Evolutionary conservation across 2,113 vertebrate genomes (phyloP), one percentile per base, ranked within the genome.

Genomic region (Holacanthus passer): DNA sequence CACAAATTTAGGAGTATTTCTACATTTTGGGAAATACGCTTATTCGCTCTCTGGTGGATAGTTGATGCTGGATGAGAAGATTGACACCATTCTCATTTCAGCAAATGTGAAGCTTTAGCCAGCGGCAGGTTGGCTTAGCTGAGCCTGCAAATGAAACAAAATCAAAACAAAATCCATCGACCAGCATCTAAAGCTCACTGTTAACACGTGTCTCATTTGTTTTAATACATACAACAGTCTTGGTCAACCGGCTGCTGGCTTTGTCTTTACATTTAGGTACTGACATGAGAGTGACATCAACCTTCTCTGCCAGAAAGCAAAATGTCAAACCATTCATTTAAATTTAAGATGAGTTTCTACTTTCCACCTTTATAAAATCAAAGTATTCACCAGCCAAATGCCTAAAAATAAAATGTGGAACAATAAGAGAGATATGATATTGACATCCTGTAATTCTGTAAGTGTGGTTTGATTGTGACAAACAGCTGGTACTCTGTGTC

Each of bases 291-390:
- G 63, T 1, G 47, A 17, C 24, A 8, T 62, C 24, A 45, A 24
- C 39, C 31, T 29, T 43, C 43, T 50, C 9, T 2, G 39, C 43
- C 24, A 67, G 32, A 80, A 67, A 77, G 17, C 8, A n/a, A 84
- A 74, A 63, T 55, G 50, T 56, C 20, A 19, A 72, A 71, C 71
- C 62, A 14, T 55, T 29, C 35, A 20, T 67, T 68, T 60, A 29
- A 32, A 50, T 71, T 14, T 12, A 37, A 60, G 41, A 5, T 47
- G 43, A 2, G 3, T 79, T 85, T 50, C 37, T 79, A 56, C 19
- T 39, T 72, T 37, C 14, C 35, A 45, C 27, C 9, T 62, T 67
- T 3, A 39, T 50, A 53, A 68, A 84, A 82, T 7, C n/a, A 16
- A 37, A 47, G 32, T 41, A 14, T 76, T 73, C 7, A 41, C n/a